These are phyloP conservation scores for Anarrhichthys ocellatus DNA, from an alignment of 2,113 vertebrate species.

Conservation along the genomic window DNA sequence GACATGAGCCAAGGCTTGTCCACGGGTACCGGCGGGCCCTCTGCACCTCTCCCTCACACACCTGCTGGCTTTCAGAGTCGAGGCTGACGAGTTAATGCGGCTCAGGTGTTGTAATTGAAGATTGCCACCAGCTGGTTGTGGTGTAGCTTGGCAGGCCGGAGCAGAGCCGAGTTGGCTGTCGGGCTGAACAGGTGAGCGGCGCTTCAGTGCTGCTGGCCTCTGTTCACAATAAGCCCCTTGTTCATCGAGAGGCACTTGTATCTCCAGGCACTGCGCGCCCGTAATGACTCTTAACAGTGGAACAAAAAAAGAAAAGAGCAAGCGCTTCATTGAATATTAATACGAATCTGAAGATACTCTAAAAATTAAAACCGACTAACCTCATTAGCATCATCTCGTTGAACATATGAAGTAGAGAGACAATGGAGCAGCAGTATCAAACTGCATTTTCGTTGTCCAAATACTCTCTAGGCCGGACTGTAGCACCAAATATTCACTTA, in stretches of 20 bases:
- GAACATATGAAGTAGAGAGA: conserved; percentile 52
- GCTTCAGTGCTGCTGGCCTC: conserved; percentile 64
- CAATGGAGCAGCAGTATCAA: conserved; percentile 55
- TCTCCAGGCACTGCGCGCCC: conserved; percentile 53
- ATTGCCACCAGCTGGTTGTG: conserved; percentile 75
- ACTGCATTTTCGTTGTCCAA: conserved; percentile 62
- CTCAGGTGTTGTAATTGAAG: conserved; percentile 78
- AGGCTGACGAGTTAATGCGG: conserved; percentile 62
- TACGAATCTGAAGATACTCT: conserved; percentile 63
- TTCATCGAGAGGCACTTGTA: conserved; percentile 66
- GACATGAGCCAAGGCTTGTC: conserved; percentile 30
- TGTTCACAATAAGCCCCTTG: conserved; percentile 68
- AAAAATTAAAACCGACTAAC: conserved; percentile 69
- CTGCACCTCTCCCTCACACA: conserved; percentile 29
- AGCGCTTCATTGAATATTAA: conserved; percentile 71
- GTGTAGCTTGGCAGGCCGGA: conserved; percentile 70
- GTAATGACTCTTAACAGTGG: conserved; percentile 45
- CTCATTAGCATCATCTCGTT: conserved; percentile 63
- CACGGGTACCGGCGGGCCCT: conserved; percentile 11
- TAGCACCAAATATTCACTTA: conserved; percentile 66
- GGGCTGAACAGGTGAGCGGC: conserved; percentile 70
- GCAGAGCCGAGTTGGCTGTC: conserved; percentile 56
- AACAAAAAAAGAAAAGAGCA: conserved; percentile 49
- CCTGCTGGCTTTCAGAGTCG: conserved; percentile 59
- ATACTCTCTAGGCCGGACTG: conserved; percentile 53